Conservation (phyloP, 2,888 invertebrate genomes). For the Stegana nigrithorax region DNA sequence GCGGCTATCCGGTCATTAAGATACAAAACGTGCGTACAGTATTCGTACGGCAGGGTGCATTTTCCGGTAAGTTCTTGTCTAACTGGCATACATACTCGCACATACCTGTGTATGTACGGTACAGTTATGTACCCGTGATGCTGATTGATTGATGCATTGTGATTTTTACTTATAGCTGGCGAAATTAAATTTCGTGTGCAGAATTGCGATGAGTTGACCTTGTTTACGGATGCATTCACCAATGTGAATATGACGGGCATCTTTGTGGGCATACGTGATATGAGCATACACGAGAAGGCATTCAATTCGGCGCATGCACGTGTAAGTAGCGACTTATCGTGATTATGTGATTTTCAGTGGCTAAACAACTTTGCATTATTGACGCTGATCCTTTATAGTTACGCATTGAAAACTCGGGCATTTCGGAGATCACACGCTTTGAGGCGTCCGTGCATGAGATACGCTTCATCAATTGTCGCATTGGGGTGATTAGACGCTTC, state of each 20-base stretch:
- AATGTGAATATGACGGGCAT: slow-evolving; percentile 58
- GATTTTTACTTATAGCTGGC: slow-evolving; percentile 37
- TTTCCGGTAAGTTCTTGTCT: slow-evolving; percentile 56
- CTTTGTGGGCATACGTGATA: slow-evolving; percentile 53
- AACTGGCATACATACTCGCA: too few relatives aligned
- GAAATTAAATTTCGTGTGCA: slow-evolving; percentile 62
- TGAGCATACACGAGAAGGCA: slow-evolving; percentile 59
- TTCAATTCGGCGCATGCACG: slow-evolving; percentile 60
- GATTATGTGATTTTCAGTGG: not conserved
- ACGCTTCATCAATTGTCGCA: slow-evolving; percentile 57
- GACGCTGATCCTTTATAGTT: slow-evolving; percentile 45
- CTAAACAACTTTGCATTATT: not conserved
- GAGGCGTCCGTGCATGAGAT: slow-evolving; percentile 63
- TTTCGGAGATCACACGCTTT: slow-evolving; percentile 58
- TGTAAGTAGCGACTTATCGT: slow-evolving; percentile 41
- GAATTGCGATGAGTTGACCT: slow-evolving; percentile 50
- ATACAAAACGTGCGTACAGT: slow-evolving; percentile 56
- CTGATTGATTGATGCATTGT: too few relatives aligned
- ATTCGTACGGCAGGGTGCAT: slow-evolving; percentile 55
- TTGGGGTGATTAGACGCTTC: slow-evolving; percentile 53
- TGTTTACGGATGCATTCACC: slow-evolving; percentile 58
- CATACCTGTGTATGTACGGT: too few relatives aligned
- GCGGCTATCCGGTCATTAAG: slow-evolving; percentile 64
- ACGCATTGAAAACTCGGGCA: slow-evolving; percentile 53
- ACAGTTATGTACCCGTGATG: too few relatives aligned